Conservation (phyloP, 2,113 vertebrate species). For the Ageneiosus marmoratus region DNA sequence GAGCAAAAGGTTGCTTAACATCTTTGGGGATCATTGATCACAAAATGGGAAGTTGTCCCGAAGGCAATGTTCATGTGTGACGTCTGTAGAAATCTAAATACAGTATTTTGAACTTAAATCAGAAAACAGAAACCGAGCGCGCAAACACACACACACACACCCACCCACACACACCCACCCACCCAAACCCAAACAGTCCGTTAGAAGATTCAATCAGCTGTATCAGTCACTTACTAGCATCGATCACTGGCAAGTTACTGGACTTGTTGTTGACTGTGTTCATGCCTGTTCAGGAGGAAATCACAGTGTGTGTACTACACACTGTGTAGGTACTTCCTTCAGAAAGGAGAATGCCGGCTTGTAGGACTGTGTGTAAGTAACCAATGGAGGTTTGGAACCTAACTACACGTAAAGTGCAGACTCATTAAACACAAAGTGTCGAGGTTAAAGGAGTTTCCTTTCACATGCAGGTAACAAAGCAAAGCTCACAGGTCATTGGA, state of each 20-base stretch:
- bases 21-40: constrained; percentile 2
- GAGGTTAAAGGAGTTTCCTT: not conserved
- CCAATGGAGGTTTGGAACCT: not conserved
- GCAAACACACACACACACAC: not conserved
- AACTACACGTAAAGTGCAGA: constrained; percentile 19
- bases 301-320: not conserved
- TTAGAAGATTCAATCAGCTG: constrained; percentile 37
- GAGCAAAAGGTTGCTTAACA: not conserved
- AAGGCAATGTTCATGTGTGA: not conserved
- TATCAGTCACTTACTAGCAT: constrained; percentile 30
- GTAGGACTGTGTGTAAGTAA: not conserved
- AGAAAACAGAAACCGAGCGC: not conserved
- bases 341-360: not conserved
- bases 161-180: not conserved
- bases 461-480: not conserved
- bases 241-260: constrained; percentile 33
- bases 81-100: not conserved
- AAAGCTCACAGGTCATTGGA: not conserved
- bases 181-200: constrained; percentile 26
- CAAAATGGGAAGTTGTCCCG: not conserved
- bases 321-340: constrained; percentile 17
- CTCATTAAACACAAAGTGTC: constrained; percentile 27
- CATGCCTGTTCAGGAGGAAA: constrained; percentile 2
- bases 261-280: constrained; percentile 10
- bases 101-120: not conserved